A percentile compares a stretch with the other conserved stretches of the same genome.
Conservation (phyloP, 2,113 vertebrate genomes). For the Mola mola region DNA sequence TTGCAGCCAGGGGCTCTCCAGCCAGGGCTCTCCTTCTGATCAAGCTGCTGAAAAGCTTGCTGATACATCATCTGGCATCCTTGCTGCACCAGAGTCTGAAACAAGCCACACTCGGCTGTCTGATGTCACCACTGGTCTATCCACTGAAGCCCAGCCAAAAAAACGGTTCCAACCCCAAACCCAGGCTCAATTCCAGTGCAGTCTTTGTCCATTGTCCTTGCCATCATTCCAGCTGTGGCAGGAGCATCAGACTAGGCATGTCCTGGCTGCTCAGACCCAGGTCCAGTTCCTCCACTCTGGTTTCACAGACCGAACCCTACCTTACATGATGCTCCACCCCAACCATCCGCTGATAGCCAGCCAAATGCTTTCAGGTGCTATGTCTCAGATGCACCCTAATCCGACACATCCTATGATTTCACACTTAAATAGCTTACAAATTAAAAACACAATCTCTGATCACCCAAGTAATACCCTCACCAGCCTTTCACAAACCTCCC, state of each 20-base stretch:
- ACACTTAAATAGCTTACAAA: slow-evolving; percentile 71
- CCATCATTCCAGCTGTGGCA: slow-evolving; percentile 97
- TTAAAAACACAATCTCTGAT: slow-evolving; percentile 70
- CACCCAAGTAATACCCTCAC: slow-evolving; percentile 51
- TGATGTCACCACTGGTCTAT: slow-evolving; percentile 36
- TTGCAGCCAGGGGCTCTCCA: slow-evolving; percentile 83
- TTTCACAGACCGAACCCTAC: slow-evolving; percentile 92
- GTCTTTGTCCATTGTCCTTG: slow-evolving; percentile 92
- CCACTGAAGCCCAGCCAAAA: slow-evolving; percentile 63
- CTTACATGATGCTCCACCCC: slow-evolving; percentile 97
- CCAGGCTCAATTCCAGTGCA: slow-evolving; percentile 94
- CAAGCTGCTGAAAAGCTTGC: slow-evolving; percentile 79
- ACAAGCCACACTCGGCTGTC: slow-evolving; percentile 70
- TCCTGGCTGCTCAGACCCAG: slow-evolving; percentile 95
- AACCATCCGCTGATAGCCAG: slow-evolving; percentile 92
- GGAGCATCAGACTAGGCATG: slow-evolving; percentile 97
- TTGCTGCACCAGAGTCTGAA: slow-evolving; percentile 84
- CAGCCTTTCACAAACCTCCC: slow-evolving; percentile 86
- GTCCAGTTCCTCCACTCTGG: slow-evolving; percentile 95
- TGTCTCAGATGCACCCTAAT: slow-evolving; percentile 89
- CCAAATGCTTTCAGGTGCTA: slow-evolving; percentile 91
- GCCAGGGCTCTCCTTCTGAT: slow-evolving; percentile 60
- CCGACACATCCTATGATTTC: slow-evolving; percentile 85
- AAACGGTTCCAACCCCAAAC: slow-evolving; percentile 82
- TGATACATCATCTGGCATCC: slow-evolving; percentile 80